These are phyloP conservation scores for Nymphalis polychloros DNA, from an alignment of 2,888 invertebrate species.

Conservation along the genomic window DNA sequence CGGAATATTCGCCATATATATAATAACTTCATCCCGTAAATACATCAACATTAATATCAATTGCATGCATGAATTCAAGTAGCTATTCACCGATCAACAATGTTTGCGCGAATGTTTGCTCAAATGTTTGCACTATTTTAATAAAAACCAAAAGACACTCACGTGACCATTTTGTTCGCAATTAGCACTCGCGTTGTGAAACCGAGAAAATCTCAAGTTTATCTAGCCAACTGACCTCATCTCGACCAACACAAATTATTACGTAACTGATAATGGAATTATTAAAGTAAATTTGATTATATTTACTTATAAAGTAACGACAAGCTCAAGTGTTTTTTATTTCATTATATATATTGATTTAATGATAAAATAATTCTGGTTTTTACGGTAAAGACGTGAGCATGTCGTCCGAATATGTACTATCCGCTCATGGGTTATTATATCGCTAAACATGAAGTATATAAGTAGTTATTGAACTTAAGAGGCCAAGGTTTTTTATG, in stretches of 20 bases:
- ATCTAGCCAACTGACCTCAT: slow-evolving; percentile 36
- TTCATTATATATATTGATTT: not conserved
- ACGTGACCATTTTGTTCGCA: slow-evolving; percentile 33
- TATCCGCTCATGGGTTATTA: not conserved
- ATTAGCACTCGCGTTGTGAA: slow-evolving; percentile 21
- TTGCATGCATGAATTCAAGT: not conserved
- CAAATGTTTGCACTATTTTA: not conserved
- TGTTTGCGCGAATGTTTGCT: not conserved
- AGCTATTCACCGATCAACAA: not conserved
- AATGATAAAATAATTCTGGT: not conserved
- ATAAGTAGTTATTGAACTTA: not conserved
- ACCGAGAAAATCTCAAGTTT: slow-evolving; percentile 33
- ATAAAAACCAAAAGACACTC: slow-evolving; percentile 22
- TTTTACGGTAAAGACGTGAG: slow-evolving; percentile 9
- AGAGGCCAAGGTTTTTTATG: not conserved
- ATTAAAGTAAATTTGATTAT: slow-evolving; percentile 10
- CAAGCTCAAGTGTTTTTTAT: slow-evolving; percentile 1
- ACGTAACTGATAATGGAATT: slow-evolving; percentile 25
- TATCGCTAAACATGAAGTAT: not conserved
- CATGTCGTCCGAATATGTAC: not conserved
- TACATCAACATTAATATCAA: not conserved
- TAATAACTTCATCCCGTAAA: not conserved
- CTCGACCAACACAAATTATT: slow-evolving; percentile 19
- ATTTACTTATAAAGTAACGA: slow-evolving; percentile 1
- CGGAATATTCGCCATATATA: not conserved